These are phyloP conservation scores for Coenonympha glycerion DNA, from an alignment of 2,888 invertebrate species.

Conservation along the genomic window DNA sequence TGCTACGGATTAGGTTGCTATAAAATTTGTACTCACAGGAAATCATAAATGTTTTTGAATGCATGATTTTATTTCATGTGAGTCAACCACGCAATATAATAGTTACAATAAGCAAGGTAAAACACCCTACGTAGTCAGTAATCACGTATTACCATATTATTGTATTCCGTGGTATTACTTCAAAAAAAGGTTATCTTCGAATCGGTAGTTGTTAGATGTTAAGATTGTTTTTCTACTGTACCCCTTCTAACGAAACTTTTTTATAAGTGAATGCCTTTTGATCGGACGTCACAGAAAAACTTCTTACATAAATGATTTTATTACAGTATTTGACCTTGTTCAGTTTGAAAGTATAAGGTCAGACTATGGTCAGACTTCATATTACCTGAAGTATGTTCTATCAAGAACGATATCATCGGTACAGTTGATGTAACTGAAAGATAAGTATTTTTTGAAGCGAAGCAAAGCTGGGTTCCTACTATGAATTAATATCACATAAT, in stretches of 20 bases:
- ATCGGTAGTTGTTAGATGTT: too few species aligned
- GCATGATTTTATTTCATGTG: neutral
- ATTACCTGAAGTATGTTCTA: neutral
- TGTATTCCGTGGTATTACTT: too few species aligned
- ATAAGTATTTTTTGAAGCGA: neutral
- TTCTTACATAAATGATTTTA: neutral
- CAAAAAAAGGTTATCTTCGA: too few species aligned
- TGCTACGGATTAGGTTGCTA: slow-evolving; percentile 5
- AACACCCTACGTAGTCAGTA: neutral
- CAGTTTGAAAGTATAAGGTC: neutral
- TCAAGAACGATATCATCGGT: neutral
- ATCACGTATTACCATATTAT: too few species aligned
- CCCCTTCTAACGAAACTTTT: too few species aligned
- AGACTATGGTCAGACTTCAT: neutral
- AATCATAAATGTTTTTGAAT: slow-evolving; percentile 13
- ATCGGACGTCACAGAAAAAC: neutral
- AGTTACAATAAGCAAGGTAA: neutral
- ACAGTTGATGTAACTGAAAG: neutral
- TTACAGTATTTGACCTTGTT: neutral
- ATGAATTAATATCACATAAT: too few species aligned
- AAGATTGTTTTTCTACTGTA: too few species aligned
- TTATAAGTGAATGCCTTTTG: too few species aligned
- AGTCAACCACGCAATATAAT: neutral
- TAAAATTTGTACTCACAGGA: slow-evolving; percentile 10
- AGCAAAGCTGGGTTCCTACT: too few species aligned